Percentiles rank a stretch among this genome's conserved stretches.
Evolutionary conservation across 2,888 invertebrate species (phyloP).

Genomic region (Arctia plantaginis): DNA sequence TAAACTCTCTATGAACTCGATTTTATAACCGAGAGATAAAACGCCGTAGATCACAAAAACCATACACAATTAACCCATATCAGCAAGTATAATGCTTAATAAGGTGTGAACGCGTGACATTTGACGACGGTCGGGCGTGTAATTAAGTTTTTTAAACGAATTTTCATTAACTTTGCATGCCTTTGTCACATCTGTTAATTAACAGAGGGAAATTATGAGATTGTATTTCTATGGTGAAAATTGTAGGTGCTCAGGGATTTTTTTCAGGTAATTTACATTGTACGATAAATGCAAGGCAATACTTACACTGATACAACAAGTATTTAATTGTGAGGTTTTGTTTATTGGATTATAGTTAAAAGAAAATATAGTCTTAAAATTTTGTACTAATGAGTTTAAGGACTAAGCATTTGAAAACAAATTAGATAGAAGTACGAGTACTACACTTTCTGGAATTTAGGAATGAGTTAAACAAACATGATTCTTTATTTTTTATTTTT

Average conservation of each 20-base stretch:
- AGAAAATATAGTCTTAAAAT: no score
- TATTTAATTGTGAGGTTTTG: background rate
- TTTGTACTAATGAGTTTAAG: no score
- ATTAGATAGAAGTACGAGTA: no score
- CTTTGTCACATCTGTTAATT: conserved; percentile 45
- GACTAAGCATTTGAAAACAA: no score
- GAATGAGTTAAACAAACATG: no score
- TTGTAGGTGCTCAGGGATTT: background rate
- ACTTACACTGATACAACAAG: background rate
- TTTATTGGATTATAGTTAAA: background rate
- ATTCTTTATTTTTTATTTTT: no score
- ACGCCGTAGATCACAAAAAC: conserved; percentile 19
- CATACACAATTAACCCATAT: conserved; percentile 28
- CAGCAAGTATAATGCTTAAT: conserved; percentile 35
- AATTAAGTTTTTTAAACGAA: conserved; percentile 55
- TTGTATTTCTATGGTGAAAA: conserved; percentile 1
- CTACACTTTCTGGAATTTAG: no score
- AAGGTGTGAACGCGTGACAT: conserved; percentile 45
- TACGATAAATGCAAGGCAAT: background rate
- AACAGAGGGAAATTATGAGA: conserved; percentile 23
- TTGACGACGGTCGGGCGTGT: conserved; percentile 42
- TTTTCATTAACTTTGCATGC: conserved; percentile 45
- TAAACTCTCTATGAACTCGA: background rate
- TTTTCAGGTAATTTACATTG: background rate
- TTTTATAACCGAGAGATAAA: conserved; percentile 1